Evolutionary conservation across 2,888 invertebrate genomes (phyloP), one percentile per base, ranked within the genome.

Genomic region (Drosophila neoperkinsi): DNA sequence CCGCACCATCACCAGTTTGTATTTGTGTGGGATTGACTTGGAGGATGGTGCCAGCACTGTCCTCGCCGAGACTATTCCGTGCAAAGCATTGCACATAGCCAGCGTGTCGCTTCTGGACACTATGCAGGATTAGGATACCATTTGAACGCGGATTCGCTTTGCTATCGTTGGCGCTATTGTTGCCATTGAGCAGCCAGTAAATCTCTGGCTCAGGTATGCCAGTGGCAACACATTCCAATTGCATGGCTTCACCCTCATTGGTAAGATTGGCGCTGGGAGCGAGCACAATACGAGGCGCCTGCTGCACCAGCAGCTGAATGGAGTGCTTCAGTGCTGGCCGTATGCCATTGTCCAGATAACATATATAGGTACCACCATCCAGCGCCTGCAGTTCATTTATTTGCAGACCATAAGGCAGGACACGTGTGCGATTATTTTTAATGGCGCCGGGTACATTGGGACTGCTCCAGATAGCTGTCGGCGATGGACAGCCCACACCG

Each of bases 61-160:
- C 95, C 74, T 96, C 96, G 6, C 96, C 97, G 9, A 96, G 94
- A 30, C 94, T 91, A 91, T 97, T 97, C 73, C 95, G 95, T 1
- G 97, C 98, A 90, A 98, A 97, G 92, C 98, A 97, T 91, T 98
- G 98, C 64, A 97, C 96, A 65, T 97, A 96, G 6, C 98, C 98
- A 0, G 97, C 97, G 92, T 98, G 97, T n/a, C 95, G 95, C 91
- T 97, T 97, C 91, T 96, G 96, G 1, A 96, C 95, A 9, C 71
- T 80, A 18, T 95, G 95, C 4, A 94, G 94, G 65, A 96, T 95
- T 66, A 94, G 93, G 3, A 96, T 93, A 59, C 94, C 95, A 43
- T 94, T 94, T 34, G 94, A 86, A 46, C 82, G 90, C 33, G 94
- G 91, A 79, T 93, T 92, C 16, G 94, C 93, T 52, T 93, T 91